Base-by-base conservation (phyloP, 2,888 invertebrate species). In the Griposia aprilina region DNA sequence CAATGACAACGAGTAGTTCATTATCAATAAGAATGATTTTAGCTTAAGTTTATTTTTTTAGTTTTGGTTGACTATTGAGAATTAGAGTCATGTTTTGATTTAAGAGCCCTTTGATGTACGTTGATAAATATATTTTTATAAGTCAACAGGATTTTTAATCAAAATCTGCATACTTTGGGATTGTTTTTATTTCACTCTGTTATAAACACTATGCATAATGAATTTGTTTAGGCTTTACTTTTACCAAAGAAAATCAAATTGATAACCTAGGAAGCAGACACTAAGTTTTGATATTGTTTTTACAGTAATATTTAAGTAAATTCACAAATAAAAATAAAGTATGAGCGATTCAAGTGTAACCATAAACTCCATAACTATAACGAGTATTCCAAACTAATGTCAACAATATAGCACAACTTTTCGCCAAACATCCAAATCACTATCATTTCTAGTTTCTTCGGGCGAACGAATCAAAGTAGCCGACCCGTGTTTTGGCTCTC, bases 41-140 rank as follows among this genome's bases (percentile, higher is more conserved):
- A 36, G 30, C 30, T 36, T 36, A 36, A 36, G 30, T 36, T 36
- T 36, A 36, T 45, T 45, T 45, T 45, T 45, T 45, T 8, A 26
- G 36, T 60, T 60, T 60, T 30, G 26, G 30, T 30, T 60, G 26
- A 60, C 26, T 60, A 6, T 60, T 26, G 60, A 36, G 30, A 36
- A 3, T 36, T 36, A 2, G 30, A 36, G 2, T 26, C 8, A 26
- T 60, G 59, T 60, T 60, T 26, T 26, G 7, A 60, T 26, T 15
- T 59, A 52, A 52, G 52, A 52, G 52, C 17, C 20, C 20, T 52
- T 30, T 60, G 20, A 65, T 15, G 41, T 65, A 41, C 65, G 26
- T 66, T 45, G 45, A 1, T 70, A 70, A 70, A 70, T 70, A 45
- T 70, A 2, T 45, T 70, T 70, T 70, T 70, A 70, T 59, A 70